A percentile compares a stretch with the other conserved stretches of the same genome.
Evolutionary conservation across 1,140 invertebrate genomes (phyloP).

Genomic region (Leptestheria dahalacensis): DNA sequence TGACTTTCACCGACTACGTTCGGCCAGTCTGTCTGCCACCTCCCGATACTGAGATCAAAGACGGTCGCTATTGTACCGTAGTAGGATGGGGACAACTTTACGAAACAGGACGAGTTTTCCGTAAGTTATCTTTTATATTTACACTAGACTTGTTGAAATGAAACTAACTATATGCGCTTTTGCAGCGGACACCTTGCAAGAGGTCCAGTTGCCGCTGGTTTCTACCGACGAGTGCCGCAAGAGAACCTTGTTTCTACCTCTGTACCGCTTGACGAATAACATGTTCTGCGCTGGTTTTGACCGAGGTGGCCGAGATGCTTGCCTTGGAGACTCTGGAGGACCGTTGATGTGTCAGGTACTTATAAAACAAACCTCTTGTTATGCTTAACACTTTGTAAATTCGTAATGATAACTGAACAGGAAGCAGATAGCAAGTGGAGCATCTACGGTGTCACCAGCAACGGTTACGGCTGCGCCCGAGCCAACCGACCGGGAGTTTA

Average conservation of each 20-base stretch:
- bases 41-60: slow-evolving; percentile 28
- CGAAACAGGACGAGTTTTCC: slow-evolving; percentile 61
- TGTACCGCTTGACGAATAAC: slow-evolving; percentile 65
- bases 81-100: slow-evolving; percentile 69
- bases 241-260: slow-evolving; percentile 54
- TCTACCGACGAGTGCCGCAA: slow-evolving; percentile 64
- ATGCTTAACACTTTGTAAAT: background rate
- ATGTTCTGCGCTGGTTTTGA: slow-evolving; percentile 79
- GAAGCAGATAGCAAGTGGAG: slow-evolving; percentile 41
- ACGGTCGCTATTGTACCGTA: slow-evolving; percentile 53
- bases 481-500: slow-evolving; percentile 72
- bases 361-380: background rate
- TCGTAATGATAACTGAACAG: slow-evolving; percentile 19
- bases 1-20: slow-evolving; percentile 55
- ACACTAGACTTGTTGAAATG: too few species aligned
- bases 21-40: slow-evolving; percentile 53
- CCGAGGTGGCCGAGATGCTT: slow-evolving; percentile 57
- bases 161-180: background rate
- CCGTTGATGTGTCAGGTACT: slow-evolving; percentile 52
- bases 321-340: slow-evolving; percentile 77
- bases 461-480: slow-evolving; percentile 72
- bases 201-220: slow-evolving; percentile 67
- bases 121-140: slow-evolving; percentile 39
- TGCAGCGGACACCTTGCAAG: slow-evolving; percentile 66
- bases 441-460: slow-evolving; percentile 59